Conservation (phyloP, 53 echinoderm and acorn worm genomes). For the Glandiceps talaboti region DNA sequence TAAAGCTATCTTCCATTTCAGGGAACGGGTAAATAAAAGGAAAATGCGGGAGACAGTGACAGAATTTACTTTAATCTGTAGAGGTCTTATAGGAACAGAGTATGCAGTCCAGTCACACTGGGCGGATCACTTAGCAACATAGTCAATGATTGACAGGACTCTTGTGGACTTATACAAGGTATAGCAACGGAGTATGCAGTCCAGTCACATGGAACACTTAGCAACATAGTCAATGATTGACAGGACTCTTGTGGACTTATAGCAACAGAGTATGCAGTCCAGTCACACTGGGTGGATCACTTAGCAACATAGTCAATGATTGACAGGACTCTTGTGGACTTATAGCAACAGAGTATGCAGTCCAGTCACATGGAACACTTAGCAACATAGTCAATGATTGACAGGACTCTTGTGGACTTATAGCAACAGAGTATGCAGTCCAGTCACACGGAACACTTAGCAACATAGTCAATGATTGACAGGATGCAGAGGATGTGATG, state of each 20-base stretch:
- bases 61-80: slow-evolving; percentile 85
- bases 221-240: no score
- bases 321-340: no score
- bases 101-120: slow-evolving; percentile 45
- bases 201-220: no score
- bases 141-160: no score
- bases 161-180: no score
- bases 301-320: no score
- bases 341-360: no score
- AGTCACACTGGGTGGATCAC: not conserved
- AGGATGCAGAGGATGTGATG: no score
- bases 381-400: no score
- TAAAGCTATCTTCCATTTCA: slow-evolving; percentile 24
- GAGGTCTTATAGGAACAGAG: slow-evolving; percentile 88
- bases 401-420: slow-evolving; percentile 79
- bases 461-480: no score
- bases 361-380: no score
- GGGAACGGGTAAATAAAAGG: slow-evolving; percentile 71
- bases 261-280: slow-evolving; percentile 89
- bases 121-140: not conserved
- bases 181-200: no score
- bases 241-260: slow-evolving; percentile 82
- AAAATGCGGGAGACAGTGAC: slow-evolving; percentile 65
- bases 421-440: slow-evolving; percentile 90
- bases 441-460: not conserved